phyloP scores from a whole-genome alignment of 2,113 vertebrate species.

The Eurypyga helias region DNA sequence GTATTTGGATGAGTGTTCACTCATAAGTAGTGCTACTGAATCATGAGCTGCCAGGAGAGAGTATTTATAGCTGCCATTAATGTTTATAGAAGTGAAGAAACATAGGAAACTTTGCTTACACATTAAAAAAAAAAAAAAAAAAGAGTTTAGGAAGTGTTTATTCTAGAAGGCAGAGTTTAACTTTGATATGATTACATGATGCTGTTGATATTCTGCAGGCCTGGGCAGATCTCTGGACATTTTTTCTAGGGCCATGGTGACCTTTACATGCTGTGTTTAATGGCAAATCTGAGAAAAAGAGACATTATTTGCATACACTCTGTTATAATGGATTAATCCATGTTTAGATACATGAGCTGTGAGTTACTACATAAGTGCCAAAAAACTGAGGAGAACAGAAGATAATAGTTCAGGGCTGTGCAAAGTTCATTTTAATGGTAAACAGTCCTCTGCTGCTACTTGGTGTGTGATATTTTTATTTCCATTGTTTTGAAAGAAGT shows the following conservation, averaged over 20 bases:
- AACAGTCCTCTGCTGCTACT: neutral
- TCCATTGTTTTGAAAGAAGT: neutral
- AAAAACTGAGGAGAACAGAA: neutral
- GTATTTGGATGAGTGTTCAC: neutral
- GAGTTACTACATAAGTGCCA: neutral
- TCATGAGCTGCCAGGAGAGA: neutral
- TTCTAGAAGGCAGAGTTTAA: conserved; percentile 10
- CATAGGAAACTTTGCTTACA: conserved; percentile 36
- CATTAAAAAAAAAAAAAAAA: neutral
- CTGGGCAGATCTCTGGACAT: neutral
- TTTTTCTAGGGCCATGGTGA: conserved; percentile 1
- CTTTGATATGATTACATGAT: neutral
- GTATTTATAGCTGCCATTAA: neutral
- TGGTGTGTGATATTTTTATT: neutral
- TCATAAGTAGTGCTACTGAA: neutral
- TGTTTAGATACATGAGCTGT: conserved; percentile 10
- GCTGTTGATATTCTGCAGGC: neutral
- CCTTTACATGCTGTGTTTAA: conserved; percentile 25
- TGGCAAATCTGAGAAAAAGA: neutral
- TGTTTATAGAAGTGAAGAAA: conserved; percentile 46
- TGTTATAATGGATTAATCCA: neutral
- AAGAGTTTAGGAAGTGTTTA: conserved; percentile 2
- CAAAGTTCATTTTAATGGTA: neutral
- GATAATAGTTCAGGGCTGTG: neutral
- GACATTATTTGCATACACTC: neutral